These are phyloP conservation scores for Bathybates hornii DNA, from an alignment of 2,113 vertebrate genomes.

Conservation along the genomic window DNA sequence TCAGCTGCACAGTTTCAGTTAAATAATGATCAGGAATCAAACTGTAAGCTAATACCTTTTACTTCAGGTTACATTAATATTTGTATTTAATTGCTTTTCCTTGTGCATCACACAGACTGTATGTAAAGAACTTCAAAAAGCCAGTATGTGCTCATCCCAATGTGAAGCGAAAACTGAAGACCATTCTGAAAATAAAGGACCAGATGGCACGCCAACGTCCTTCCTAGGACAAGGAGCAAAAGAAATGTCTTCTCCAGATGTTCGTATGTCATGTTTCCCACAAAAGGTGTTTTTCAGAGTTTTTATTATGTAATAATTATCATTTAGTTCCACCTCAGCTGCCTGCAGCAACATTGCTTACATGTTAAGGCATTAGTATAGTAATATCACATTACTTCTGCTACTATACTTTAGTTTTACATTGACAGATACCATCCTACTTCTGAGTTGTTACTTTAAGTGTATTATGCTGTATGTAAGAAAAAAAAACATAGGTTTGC, in stretches of 20 bases:
- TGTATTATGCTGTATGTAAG: neutral
- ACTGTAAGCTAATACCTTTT: neutral
- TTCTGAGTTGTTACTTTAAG: neutral
- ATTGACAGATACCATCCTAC: neutral
- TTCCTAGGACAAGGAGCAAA: neutral
- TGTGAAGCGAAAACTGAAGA: rapidly evolving
- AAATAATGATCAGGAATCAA: neutral
- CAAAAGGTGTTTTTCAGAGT: neutral
- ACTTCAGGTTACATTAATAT: neutral
- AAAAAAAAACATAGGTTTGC: neutral
- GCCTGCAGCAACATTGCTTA: neutral
- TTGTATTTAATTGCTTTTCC: neutral
- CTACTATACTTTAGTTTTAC: neutral
- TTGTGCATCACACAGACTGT: constrained; percentile 39
- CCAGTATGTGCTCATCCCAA: constrained; percentile 27
- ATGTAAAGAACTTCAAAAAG: neutral
- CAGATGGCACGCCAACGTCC: neutral
- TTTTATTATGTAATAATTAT: neutral
- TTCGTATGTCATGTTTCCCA: neutral
- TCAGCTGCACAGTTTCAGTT: neutral
- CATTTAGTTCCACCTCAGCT: neutral
- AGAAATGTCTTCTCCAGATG: neutral
- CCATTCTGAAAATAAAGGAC: neutral
- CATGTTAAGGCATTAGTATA: neutral
- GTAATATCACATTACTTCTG: neutral